These are phyloP conservation scores for Nyctibius bracteatus DNA, from an alignment of 2,113 vertebrate species.

Conservation along the genomic window DNA sequence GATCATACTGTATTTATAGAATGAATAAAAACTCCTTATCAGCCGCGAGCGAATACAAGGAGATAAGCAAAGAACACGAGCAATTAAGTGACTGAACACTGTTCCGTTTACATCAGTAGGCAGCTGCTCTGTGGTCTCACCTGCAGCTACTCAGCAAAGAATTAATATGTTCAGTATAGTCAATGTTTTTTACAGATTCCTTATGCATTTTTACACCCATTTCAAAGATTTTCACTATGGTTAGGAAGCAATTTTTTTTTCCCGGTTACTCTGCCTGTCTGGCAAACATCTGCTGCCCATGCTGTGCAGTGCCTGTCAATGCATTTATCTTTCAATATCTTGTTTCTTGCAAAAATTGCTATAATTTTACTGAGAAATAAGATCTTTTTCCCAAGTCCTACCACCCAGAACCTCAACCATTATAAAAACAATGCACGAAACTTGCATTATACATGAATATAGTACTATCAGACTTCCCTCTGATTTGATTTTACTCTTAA, in stretches of 20 bases:
- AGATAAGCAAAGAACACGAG: conserved; percentile 14
- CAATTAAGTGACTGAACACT: neutral
- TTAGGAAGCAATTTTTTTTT: neutral
- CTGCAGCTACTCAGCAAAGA: neutral
- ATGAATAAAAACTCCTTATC: conserved; percentile 31
- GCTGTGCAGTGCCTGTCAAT: neutral
- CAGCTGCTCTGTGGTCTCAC: neutral
- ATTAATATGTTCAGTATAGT: neutral
- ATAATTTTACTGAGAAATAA: neutral
- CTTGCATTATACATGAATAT: neutral
- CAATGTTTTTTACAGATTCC: neutral
- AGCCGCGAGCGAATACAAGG: neutral
- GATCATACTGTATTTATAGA: neutral
- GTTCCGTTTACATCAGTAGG: neutral
- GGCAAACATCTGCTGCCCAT: neutral
- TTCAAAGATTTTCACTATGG: neutral
- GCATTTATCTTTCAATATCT: neutral
- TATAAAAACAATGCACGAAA: neutral
- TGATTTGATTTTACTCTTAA: neutral
- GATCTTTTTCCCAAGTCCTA: neutral
- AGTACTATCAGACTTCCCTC: neutral
- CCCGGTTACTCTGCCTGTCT: neutral
- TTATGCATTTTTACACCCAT: neutral
- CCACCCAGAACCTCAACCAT: neutral
- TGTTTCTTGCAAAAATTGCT: neutral